These are phyloP conservation scores for Heliconius nattereri DNA, from an alignment of 1,140 invertebrate genomes.

Conservation along the genomic window DNA sequence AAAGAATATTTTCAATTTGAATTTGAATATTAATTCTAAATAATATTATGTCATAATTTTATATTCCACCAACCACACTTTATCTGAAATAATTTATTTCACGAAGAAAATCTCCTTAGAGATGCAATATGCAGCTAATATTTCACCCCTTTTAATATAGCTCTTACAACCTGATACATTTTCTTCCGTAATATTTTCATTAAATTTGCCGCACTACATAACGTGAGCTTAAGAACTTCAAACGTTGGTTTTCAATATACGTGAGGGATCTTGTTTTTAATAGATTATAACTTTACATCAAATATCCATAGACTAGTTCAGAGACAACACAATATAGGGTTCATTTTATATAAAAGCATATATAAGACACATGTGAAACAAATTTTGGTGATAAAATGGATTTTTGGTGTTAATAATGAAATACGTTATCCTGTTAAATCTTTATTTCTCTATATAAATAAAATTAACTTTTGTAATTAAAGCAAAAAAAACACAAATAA, in stretches of 20 bases:
- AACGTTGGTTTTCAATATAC: constrained; percentile 40
- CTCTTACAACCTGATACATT: constrained; percentile 39
- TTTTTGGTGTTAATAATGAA: no score
- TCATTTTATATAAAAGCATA: no score
- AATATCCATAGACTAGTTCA: not conserved
- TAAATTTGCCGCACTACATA: constrained; percentile 65
- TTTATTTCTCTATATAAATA: no score
- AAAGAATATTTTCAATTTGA: no score
- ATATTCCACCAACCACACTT: not conserved
- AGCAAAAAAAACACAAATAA: no score
- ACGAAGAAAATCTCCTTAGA: constrained; percentile 18
- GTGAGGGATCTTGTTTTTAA: constrained; percentile 10
- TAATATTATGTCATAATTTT: not conserved
- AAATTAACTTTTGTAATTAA: no score
- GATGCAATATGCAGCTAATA: constrained; percentile 25
- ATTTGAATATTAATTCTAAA: no score
- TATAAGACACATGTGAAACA: no score
- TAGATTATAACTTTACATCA: not conserved
- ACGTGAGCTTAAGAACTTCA: constrained; percentile 62
- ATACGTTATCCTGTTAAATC: no score
- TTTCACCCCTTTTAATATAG: constrained; percentile 31
- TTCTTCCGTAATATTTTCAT: constrained; percentile 56
- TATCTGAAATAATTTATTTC: constrained; percentile 19
- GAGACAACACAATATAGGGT: not conserved
- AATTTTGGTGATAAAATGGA: no score